phyloP scores from a whole-genome alignment of 2,888 invertebrate species.

The Nasonovia ribisnigri region DNA sequence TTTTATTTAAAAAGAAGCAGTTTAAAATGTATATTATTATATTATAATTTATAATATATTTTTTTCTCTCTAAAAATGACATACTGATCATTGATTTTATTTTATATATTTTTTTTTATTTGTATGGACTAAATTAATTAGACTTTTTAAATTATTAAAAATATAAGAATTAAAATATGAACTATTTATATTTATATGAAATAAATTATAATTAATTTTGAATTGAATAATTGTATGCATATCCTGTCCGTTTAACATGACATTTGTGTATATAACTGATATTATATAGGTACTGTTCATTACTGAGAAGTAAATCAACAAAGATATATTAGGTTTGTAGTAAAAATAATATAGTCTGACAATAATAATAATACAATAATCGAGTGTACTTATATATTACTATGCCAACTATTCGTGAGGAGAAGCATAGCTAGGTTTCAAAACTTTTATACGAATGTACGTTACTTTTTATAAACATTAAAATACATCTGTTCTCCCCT shows the following conservation, averaged over 20 bases:
- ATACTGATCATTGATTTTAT: neutral
- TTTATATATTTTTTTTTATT: neutral
- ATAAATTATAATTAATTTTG: neutral
- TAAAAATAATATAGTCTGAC: neutral
- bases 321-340: neutral
- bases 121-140: neutral
- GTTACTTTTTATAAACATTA: slow-evolving; percentile 30
- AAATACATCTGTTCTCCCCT: neutral
- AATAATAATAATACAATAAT: neutral
- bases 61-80: neutral
- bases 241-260: neutral
- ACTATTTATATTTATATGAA: neutral
- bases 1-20: neutral
- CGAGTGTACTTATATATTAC: neutral
- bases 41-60: neutral
- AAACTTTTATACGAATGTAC: neutral
- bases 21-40: too few relatives aligned
- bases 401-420: neutral
- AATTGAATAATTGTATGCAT: neutral
- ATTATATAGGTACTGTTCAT: neutral
- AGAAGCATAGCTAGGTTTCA: neutral
- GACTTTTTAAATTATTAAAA: neutral
- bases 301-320: neutral
- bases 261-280: neutral
- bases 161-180: neutral